These are phyloP conservation scores for Daboia siamensis DNA, from an alignment of 2,113 vertebrate genomes.

Conservation along the genomic window DNA sequence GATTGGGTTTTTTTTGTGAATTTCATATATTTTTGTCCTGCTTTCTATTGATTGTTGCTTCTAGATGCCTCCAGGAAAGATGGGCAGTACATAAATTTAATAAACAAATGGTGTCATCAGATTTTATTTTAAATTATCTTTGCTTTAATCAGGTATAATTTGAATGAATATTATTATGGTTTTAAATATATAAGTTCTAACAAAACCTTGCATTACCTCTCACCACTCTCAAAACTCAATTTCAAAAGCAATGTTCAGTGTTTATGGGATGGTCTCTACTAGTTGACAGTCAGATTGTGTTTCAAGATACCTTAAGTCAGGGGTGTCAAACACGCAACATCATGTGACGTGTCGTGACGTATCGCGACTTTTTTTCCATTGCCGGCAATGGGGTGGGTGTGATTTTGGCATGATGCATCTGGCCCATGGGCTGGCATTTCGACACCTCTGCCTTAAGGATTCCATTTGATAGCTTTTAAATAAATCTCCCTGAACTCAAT, in stretches of 20 bases:
- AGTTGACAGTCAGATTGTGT: neutral
- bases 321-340: too few species aligned
- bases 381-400: too few species aligned
- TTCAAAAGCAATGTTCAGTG: neutral
- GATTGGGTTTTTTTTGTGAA: neutral
- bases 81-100: neutral
- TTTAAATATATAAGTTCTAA: neutral
- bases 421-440: too few species aligned
- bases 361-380: too few species aligned
- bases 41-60: neutral
- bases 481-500: neutral
- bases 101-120: neutral
- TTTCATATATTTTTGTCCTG: neutral
- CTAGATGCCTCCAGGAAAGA: neutral
- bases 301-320: neutral
- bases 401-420: too few species aligned
- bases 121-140: neutral
- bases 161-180: neutral
- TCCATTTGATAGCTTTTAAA: neutral
- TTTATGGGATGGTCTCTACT: neutral
- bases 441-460: too few species aligned
- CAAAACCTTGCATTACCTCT: neutral
- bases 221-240: neutral
- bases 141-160: neutral
- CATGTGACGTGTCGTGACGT: too few species aligned